These are phyloP conservation scores for Gryllus longicercus DNA, from an alignment of 2,888 invertebrate genomes.

Conservation along the genomic window DNA sequence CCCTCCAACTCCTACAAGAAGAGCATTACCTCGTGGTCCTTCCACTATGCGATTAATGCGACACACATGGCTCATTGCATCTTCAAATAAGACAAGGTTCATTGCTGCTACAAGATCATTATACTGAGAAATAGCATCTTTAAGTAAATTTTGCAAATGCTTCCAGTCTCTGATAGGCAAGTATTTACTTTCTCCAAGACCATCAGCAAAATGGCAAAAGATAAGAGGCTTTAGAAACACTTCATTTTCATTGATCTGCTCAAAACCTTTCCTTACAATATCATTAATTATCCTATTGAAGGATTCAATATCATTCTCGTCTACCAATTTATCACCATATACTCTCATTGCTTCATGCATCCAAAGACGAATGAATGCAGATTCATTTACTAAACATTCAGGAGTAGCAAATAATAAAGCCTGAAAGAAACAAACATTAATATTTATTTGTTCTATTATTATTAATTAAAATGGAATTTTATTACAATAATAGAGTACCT, in stretches of 20 bases:
- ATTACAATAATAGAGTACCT: conserved; percentile 54
- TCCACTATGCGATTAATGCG: conserved; percentile 90
- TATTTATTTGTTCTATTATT: background rate
- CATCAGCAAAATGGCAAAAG: conserved; percentile 88
- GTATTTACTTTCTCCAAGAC: conserved; percentile 88
- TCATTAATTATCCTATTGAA: conserved; percentile 73
- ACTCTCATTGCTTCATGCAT: conserved; percentile 87
- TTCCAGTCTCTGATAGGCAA: conserved; percentile 71
- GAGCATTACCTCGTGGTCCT: conserved; percentile 85
- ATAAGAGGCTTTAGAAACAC: conserved; percentile 76
- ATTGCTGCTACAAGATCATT: conserved; percentile 87
- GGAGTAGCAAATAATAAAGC: conserved; percentile 80
- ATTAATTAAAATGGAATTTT: background rate
- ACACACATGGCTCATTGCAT: conserved; percentile 85
- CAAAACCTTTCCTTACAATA: conserved; percentile 66
- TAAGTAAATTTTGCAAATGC: conserved; percentile 66
- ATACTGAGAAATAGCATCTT: conserved; percentile 69
- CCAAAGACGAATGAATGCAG: conserved; percentile 77
- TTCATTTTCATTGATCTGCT: conserved; percentile 69
- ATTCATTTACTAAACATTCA: conserved; percentile 66
- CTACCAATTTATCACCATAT: conserved; percentile 87
- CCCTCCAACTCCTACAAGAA: conserved; percentile 91
- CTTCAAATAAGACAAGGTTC: conserved; percentile 92
- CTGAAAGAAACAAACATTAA: conserved; percentile 49
- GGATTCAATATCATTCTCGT: conserved; percentile 67